phyloP scores from a whole-genome alignment of 2,113 vertebrate genomes.

The Rhipidura dahli region DNA sequence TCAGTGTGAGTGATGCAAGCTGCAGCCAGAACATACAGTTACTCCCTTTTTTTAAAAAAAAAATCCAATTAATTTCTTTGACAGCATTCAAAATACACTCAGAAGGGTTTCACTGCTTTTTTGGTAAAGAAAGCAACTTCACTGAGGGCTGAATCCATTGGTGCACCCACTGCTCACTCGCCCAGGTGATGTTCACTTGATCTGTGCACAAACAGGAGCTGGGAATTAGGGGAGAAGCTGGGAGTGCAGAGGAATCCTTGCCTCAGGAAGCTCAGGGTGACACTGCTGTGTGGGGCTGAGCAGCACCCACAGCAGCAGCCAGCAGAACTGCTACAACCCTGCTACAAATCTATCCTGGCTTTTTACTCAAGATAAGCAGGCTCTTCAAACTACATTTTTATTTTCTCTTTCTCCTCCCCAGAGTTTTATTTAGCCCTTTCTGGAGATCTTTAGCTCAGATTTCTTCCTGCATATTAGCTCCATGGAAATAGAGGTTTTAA shows the following conservation, averaged over 20 bases:
- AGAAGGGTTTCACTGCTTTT: neutral
- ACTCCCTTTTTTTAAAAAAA: neutral
- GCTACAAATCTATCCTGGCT: neutral
- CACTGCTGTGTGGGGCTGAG: neutral
- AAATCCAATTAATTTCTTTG: neutral
- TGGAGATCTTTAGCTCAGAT: neutral
- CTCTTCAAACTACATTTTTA: neutral
- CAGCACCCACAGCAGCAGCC: neutral
- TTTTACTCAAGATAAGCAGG: neutral
- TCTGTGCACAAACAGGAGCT: neutral
- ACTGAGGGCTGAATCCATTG: neutral
- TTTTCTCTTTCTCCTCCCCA: neutral
- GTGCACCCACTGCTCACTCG: rapidly evolving
- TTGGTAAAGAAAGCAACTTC: neutral
- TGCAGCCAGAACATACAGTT: slow-evolving; percentile 28
- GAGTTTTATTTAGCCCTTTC: neutral
- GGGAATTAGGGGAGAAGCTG: neutral
- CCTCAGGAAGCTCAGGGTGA: neutral
- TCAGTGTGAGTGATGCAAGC: slow-evolving; percentile 3
- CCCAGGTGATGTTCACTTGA: neutral
- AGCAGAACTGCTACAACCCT: neutral
- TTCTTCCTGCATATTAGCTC: neutral
- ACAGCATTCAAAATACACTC: neutral
- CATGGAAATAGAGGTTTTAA: neutral
- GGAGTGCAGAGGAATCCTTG: neutral